phyloP scores from a whole-genome alignment of 2,888 invertebrate species.

The Lepidochitona cinerea region DNA sequence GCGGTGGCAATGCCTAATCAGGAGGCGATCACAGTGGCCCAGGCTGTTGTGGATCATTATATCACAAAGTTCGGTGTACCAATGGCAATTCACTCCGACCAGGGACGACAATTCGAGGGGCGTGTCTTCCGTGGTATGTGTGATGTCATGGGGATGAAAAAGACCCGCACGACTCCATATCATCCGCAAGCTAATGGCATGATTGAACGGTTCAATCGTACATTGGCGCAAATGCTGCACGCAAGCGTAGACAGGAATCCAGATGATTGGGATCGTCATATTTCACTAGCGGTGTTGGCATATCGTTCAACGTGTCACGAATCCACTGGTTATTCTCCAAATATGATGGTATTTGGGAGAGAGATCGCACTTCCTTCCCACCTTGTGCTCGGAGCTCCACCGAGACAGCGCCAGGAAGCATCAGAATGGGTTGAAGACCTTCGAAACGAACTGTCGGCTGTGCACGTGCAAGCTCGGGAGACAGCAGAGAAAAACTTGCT shows the following conservation, averaged over 20 bases:
- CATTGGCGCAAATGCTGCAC: conserved; percentile 23
- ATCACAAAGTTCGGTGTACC: conserved; percentile 25
- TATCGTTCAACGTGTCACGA: conserved; percentile 22
- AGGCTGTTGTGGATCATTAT: conserved; percentile 20
- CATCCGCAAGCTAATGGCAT: conserved; percentile 29
- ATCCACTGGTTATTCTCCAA: conserved; percentile 17
- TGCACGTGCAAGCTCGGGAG: not conserved
- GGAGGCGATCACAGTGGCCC: conserved; percentile 27
- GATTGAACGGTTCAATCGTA: conserved; percentile 28
- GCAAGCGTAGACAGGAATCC: conserved; percentile 19
- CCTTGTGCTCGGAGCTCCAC: not conserved
- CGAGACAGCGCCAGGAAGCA: not conserved
- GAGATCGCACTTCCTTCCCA: conserved; percentile 18
- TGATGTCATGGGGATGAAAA: conserved; percentile 22
- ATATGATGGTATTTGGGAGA: conserved; percentile 18
- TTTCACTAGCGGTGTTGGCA: conserved; percentile 21
- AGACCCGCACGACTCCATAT: conserved; percentile 31
- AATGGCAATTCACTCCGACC: conserved; percentile 26
- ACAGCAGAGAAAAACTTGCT: not conserved
- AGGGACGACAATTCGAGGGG: conserved; percentile 26
- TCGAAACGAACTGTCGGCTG: not conserved
- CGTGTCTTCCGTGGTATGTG: conserved; percentile 23
- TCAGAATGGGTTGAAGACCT: not conserved
- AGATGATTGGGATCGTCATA: conserved; percentile 25
- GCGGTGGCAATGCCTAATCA: conserved; percentile 24